Evolutionary conservation across 2,888 invertebrate genomes (phyloP).

Genomic region (Oxyteleia sp.): DNA sequence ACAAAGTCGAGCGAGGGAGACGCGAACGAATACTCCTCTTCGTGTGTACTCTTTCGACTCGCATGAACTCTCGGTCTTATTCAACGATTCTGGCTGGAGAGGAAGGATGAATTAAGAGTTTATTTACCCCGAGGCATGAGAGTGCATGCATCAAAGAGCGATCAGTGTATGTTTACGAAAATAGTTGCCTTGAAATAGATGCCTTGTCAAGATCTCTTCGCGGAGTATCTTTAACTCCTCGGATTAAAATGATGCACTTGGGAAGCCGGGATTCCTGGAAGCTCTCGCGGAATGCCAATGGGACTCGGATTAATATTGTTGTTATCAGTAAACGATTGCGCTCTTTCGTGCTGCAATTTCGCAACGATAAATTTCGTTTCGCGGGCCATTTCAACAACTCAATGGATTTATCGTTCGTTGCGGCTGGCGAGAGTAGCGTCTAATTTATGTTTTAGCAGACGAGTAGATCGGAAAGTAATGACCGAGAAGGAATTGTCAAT

Average conservation of each 20-base stretch:
- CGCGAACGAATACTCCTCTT: conserved; percentile 14
- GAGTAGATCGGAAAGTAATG: background rate
- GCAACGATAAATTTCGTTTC: background rate
- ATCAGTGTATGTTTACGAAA: conserved; percentile 62
- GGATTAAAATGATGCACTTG: conserved; percentile 53
- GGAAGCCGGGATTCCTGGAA: conserved; percentile 30
- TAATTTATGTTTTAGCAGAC: background rate
- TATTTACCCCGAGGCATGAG: conserved; percentile 62
- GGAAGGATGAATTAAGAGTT: conserved; percentile 70
- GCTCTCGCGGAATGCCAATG: conserved; percentile 32
- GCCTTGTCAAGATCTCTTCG: conserved; percentile 60
- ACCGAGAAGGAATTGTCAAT: conserved; percentile 9
- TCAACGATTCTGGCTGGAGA: conserved; percentile 40
- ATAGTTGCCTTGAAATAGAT: conserved; percentile 69
- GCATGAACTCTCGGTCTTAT: conserved; percentile 32
- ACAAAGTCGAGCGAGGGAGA: background rate
- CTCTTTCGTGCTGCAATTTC: background rate
- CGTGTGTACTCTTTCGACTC: conserved; percentile 13
- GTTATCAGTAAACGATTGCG: background rate
- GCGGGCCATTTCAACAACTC: no score
- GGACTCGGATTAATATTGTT: conserved; percentile 21
- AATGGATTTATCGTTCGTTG: background rate
- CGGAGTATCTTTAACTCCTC: conserved; percentile 45
- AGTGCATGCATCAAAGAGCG: conserved; percentile 60
- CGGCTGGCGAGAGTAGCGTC: background rate